A percentile compares a stretch with the other conserved stretches of the same genome.
These are phyloP conservation scores for Teleogryllus oceanicus DNA, from an alignment of 2,888 invertebrate species.

Conservation along the genomic window DNA sequence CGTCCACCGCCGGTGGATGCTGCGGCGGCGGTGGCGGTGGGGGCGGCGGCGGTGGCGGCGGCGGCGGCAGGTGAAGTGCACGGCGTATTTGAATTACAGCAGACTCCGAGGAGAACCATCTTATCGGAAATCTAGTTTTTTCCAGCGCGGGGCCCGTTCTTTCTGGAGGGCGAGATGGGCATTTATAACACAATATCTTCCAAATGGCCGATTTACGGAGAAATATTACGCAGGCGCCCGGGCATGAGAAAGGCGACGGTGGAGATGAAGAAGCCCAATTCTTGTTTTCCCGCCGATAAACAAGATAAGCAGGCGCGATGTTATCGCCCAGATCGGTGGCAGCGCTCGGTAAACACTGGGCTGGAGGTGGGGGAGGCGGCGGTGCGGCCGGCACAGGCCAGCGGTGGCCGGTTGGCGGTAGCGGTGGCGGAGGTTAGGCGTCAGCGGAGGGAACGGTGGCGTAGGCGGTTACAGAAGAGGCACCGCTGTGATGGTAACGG, in stretches of 20 bases:
- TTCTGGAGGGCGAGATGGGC: neutral
- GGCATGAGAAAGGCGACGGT: neutral
- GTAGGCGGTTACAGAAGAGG: too few relatives aligned
- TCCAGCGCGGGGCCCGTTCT: neutral
- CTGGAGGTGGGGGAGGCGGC: neutral
- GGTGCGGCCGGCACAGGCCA: neutral
- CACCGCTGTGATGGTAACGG: too few relatives aligned
- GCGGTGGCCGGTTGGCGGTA: too few relatives aligned
- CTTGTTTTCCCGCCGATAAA: slow-evolving; percentile 18
- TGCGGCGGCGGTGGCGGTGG: neutral
- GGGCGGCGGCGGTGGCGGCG: too few relatives aligned
- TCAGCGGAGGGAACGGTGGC: too few relatives aligned
- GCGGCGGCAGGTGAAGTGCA: neutral
- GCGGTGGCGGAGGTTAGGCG: too few relatives aligned
- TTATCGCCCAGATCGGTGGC: neutral
- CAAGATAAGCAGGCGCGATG: neutral
- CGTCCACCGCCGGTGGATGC: neutral
- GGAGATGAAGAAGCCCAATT: neutral
- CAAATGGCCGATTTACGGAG: slow-evolving; percentile 18
- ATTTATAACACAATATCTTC: slow-evolving; percentile 11
- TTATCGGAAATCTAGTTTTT: neutral
- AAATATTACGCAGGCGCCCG: neutral
- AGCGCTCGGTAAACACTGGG: neutral
- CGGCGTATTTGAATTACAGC: slow-evolving; percentile 10
- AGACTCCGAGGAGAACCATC: neutral